Evolutionary conservation across 2,888 invertebrate species (phyloP).

Genomic region (Phasia obesa): DNA sequence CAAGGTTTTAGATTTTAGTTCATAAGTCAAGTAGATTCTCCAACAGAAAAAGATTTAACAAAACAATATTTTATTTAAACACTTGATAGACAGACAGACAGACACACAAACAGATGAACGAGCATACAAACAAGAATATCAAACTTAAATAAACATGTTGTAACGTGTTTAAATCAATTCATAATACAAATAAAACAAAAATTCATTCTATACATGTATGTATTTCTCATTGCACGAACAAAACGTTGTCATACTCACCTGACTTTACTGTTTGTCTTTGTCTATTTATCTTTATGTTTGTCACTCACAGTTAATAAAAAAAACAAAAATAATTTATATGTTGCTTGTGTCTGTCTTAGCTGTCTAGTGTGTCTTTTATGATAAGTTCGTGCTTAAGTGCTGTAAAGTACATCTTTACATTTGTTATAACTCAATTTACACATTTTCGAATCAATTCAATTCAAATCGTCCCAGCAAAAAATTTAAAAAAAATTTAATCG

Average conservation of each 20-base stretch:
- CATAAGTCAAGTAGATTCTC: constrained; percentile 38
- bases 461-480: too few species aligned
- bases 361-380: constrained; percentile 19
- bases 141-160: constrained; percentile 23
- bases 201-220: too few species aligned
- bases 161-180: constrained; percentile 46
- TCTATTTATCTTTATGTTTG: constrained; percentile 27
- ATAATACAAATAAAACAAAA: constrained; percentile 14
- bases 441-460: constrained; percentile 29
- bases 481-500: too few species aligned
- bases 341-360: background rate
- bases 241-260: constrained; percentile 25
- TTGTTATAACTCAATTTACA: constrained; percentile 52
- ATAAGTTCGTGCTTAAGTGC: constrained; percentile 64
- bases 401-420: constrained; percentile 37
- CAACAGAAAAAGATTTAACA: constrained; percentile 16
- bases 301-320: background rate
- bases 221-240: constrained; percentile 27
- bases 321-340: constrained; percentile 2
- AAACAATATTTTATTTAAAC: constrained; percentile 16
- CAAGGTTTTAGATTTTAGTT: constrained; percentile 30
- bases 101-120: background rate
- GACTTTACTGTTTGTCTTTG: constrained; percentile 10
- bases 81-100: constrained; percentile 31
- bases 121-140: background rate